Conservation (phyloP, 2,888 invertebrate genomes). For the Aphodius sticticus region DNA sequence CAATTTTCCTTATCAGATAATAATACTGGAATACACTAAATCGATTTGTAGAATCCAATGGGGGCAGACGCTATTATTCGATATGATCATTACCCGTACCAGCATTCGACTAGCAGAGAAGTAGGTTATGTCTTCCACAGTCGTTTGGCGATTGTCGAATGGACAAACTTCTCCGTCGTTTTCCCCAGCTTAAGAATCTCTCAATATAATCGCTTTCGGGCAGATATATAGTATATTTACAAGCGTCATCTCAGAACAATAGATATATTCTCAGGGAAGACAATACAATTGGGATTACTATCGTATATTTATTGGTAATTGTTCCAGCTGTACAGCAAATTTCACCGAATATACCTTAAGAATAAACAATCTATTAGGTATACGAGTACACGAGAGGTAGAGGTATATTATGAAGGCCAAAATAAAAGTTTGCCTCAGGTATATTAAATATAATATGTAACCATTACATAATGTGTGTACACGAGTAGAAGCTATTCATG, state of each 20-base stretch:
- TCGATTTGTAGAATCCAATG: not conserved
- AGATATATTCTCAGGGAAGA: not conserved
- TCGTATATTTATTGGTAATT: conserved; percentile 4
- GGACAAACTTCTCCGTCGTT: not conserved
- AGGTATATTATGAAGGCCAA: not conserved
- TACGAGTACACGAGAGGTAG: not conserved
- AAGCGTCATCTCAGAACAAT: not conserved
- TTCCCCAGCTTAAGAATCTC: not conserved
- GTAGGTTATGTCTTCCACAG: not conserved
- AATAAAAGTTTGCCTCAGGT: not conserved
- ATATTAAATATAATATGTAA: not conserved
- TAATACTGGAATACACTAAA: not conserved
- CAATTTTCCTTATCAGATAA: not conserved
- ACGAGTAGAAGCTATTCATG: not conserved
- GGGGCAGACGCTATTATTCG: not conserved
- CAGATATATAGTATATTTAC: not conserved
- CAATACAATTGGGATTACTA: not conserved
- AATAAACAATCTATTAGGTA: not conserved
- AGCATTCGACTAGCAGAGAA: not conserved
- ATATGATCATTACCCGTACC: not conserved
- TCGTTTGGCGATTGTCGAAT: not conserved
- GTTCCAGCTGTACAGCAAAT: not conserved
- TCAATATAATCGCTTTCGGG: not conserved
- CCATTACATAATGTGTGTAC: not conserved
- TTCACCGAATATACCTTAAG: not conserved